Percentiles rank a stretch among this genome's conserved stretches.
Evolutionary conservation across 2,113 vertebrate species (phyloP).

Genomic region (Ictalurus furcatus): DNA sequence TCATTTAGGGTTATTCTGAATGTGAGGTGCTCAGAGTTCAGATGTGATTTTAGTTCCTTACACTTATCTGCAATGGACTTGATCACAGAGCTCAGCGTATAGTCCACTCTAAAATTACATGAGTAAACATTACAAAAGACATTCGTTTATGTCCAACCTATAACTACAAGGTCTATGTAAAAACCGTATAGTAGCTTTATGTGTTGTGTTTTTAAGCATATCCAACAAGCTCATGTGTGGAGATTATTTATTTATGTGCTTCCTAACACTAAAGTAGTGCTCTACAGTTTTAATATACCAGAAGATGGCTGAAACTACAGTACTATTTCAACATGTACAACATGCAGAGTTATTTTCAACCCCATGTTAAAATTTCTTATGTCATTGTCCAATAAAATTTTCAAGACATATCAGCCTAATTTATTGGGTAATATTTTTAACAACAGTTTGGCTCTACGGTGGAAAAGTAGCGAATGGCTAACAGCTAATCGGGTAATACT

Average conservation of each 20-base stretch:
- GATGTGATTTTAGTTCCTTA: not conserved
- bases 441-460: not conserved
- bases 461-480: not conserved
- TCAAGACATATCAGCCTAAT: not conserved
- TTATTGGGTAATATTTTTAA: not conserved
- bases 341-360: not conserved
- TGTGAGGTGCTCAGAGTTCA: not conserved
- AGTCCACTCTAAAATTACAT: not conserved
- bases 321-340: not conserved
- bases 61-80: not conserved
- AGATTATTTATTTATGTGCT: not conserved
- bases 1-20: not conserved
- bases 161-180: not conserved
- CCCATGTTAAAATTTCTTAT: not conserved
- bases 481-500: not conserved
- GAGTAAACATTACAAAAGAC: not conserved
- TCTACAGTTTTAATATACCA: not conserved
- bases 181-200: not conserved
- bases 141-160: not conserved
- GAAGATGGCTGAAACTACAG: not conserved
- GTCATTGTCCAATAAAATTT: not conserved
- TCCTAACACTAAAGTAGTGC: not conserved
- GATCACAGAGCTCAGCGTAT: not conserved
- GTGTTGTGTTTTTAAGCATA: not conserved
- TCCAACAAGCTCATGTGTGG: not conserved